Conservation (phyloP, 1,140 invertebrate genomes). For the Asobara japonica region DNA sequence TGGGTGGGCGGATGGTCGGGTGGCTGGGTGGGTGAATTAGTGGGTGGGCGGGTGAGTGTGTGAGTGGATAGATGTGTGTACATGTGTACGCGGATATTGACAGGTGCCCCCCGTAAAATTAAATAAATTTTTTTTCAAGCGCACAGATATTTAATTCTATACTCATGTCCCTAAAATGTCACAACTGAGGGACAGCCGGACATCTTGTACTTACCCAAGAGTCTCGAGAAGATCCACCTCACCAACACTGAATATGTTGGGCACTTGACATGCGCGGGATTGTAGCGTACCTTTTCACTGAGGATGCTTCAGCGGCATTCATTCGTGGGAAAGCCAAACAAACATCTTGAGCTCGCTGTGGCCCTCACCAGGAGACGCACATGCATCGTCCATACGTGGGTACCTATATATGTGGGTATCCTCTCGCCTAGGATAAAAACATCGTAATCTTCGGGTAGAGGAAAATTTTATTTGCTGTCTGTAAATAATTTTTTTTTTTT, state of each 20-base stretch:
- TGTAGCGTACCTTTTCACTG: slow-evolving; percentile 31
- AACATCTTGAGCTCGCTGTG: slow-evolving; percentile 50
- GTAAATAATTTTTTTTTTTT: no score
- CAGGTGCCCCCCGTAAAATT: background rate
- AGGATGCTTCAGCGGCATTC: slow-evolving; percentile 53
- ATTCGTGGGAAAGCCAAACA: slow-evolving; percentile 62
- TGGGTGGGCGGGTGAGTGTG: no score
- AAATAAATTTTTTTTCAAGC: background rate
- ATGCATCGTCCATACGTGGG: background rate
- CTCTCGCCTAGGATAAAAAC: background rate
- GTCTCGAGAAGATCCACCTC: slow-evolving; percentile 6
- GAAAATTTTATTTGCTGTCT: background rate
- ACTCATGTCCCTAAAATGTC: slow-evolving; percentile 5
- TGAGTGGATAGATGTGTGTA: background rate
- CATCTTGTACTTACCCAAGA: background rate
- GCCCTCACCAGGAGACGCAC: background rate
- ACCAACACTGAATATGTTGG: slow-evolving; percentile 1
- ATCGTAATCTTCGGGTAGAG: background rate
- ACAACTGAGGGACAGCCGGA: background rate
- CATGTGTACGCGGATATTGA: no score
- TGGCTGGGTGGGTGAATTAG: no score
- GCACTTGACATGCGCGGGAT: slow-evolving; percentile 16
- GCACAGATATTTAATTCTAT: background rate
- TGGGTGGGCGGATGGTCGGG: no score
- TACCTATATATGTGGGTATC: no score